These are phyloP conservation scores for Parambassis ranga DNA, from an alignment of 2,797 vertebrate genomes.

Conservation along the genomic window DNA sequence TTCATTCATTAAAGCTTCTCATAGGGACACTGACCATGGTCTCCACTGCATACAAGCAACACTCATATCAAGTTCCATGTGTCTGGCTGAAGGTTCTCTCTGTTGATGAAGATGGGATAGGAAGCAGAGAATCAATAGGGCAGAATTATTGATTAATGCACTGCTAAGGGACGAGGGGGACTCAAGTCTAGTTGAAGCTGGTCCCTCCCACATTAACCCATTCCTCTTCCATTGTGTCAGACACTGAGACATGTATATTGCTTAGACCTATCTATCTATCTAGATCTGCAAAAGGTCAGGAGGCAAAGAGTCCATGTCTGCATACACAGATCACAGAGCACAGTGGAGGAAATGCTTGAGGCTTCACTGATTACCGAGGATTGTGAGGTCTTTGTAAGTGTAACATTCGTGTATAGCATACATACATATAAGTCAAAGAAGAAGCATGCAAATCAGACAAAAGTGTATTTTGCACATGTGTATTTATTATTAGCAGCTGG, in stretches of 20 bases:
- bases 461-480: no score
- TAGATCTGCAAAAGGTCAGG: slow-evolving; percentile 31
- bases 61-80: neutral
- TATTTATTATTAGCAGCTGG: no score
- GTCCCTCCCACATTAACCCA: neutral
- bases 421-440: neutral
- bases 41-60: neutral
- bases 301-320: slow-evolving; percentile 7
- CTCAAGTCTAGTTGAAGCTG: neutral
- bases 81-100: neutral
- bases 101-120: neutral
- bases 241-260: neutral
- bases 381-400: neutral
- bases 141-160: slow-evolving; percentile 17
- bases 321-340: neutral
- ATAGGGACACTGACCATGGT: neutral
- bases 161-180: neutral
- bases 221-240: neutral
- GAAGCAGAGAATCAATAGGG: slow-evolving; percentile 28
- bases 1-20: neutral
- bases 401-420: neutral
- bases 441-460: neutral
- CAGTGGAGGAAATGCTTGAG: neutral
- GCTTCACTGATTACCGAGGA: neutral
- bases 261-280: neutral